phyloP scores from a whole-genome alignment of 2,113 vertebrate species.

The Neofelis nebulosa region DNA sequence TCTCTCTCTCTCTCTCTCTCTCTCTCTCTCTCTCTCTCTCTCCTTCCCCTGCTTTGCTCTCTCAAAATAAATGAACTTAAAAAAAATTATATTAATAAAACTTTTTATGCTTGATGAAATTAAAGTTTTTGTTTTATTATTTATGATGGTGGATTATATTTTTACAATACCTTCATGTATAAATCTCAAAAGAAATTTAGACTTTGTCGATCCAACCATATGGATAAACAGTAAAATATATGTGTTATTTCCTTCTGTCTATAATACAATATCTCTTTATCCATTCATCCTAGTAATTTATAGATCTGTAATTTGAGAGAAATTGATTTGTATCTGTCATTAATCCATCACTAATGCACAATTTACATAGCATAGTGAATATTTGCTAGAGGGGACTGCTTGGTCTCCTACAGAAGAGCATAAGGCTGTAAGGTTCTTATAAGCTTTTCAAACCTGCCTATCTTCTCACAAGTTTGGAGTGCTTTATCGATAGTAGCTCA shows the following conservation, averaged over 20 bases:
- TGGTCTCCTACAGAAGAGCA: not conserved
- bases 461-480: constrained; percentile 29
- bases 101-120: not conserved
- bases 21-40: too few species aligned
- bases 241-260: not conserved
- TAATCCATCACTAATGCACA: not conserved
- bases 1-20: too few species aligned
- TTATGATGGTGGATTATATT: not conserved
- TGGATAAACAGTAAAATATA: not conserved
- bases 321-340: not conserved
- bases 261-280: not conserved
- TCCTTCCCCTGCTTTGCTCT: too few species aligned
- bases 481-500: constrained; percentile 61
- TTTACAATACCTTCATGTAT: not conserved
- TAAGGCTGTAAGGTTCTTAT: not conserved
- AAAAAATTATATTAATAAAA: not conserved
- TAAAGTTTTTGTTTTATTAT: constrained; percentile 9
- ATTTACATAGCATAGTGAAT: not conserved
- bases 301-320: not conserved
- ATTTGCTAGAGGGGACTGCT: constrained; percentile 1
- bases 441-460: constrained; percentile 35
- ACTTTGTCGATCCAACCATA: not conserved
- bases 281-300: not conserved
- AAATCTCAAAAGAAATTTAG: constrained; percentile 3
- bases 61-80: too few species aligned